Evolutionary conservation across 2,888 invertebrate genomes (phyloP), one percentile per base, ranked within the genome.

Genomic region (Drosophila paranaensis): DNA sequence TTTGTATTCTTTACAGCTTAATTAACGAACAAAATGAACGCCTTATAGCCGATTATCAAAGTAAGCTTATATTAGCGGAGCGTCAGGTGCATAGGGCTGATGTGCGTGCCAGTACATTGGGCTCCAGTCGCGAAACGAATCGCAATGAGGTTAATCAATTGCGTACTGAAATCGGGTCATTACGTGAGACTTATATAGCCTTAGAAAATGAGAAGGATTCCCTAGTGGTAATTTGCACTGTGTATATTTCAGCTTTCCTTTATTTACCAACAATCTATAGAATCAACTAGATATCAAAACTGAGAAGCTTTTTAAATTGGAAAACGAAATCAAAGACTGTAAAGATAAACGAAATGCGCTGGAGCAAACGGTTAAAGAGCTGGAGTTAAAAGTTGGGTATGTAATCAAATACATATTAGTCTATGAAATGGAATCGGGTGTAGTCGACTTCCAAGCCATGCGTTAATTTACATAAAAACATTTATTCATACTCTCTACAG

Each of bases 1-100:
- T 30, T 5, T 54, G 13, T n/a, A 11, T 13, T 1, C 25, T 20
- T 6, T 6, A 27, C 62, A 97, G 96, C 92, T 94, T 95, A 76
- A 93, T 96, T 55, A 96, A 97, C 87, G 94, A 96, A 83, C 96
- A 97, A 93, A 96, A 96, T 6, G 96, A 97, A 91, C 94, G 95
- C 84, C 95, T 95, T 50, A 93, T 96, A 69, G 93, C 94, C 61
- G 96, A 96, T 78, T 93, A 95, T 63, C 96, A 96, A 91, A 94
- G 94, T 90, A 95, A 96, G 91, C 91, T 96, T 42, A 88, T 94
- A 45, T 93, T 94, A 75, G 92, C 94, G 13, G 96, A 96, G 90
- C 94, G 94, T 33, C 95, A 96, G 90, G 91, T 96, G 11, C 94
- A 94, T 72, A 91, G 94, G 64, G 94, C 95, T 10, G 94, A 95